Conservation (phyloP, 2,888 invertebrate genomes). For the Xestia c-nigrum region DNA sequence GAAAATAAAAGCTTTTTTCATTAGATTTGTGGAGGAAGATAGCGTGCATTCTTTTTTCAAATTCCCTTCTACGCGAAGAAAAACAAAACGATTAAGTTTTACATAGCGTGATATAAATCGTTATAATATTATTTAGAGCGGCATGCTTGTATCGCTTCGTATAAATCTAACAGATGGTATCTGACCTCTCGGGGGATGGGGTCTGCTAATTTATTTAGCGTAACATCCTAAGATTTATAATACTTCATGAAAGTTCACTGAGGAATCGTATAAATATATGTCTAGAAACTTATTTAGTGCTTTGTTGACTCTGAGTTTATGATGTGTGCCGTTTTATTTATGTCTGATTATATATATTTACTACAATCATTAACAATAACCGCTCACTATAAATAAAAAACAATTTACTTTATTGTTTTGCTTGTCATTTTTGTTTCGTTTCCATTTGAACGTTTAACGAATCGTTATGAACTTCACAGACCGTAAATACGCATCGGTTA, state of each 20-base stretch:
- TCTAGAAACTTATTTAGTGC: constrained; percentile 40
- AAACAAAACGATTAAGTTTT: constrained; percentile 36
- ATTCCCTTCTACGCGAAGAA: constrained; percentile 5
- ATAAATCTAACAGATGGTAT: constrained; percentile 80
- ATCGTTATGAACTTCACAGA: constrained; percentile 40
- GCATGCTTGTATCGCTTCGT: constrained; percentile 68
- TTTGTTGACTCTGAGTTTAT: constrained; percentile 12
- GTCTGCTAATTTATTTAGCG: constrained; percentile 75
- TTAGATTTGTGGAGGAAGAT: constrained; percentile 18
- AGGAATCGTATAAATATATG: constrained; percentile 41
- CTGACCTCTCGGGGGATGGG: constrained; percentile 72
- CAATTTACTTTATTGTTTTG: constrained; percentile 12
- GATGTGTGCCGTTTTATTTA: background rate
- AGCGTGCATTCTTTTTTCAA: constrained; percentile 19
- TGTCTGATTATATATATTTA: background rate
- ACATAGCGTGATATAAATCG: constrained; percentile 41
- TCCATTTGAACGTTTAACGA: constrained; percentile 26
- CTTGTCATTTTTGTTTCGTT: constrained; percentile 11
- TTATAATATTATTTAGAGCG: constrained; percentile 48
- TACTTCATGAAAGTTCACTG: constrained; percentile 57
- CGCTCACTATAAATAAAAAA: background rate
- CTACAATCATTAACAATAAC: constrained; percentile 5
- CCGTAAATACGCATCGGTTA: constrained; percentile 36
- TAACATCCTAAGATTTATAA: constrained; percentile 70
- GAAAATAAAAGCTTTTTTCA: constrained; percentile 30